Evolutionary conservation across 2,113 vertebrate species (phyloP).

Genomic region (Mellivora capensis): DNA sequence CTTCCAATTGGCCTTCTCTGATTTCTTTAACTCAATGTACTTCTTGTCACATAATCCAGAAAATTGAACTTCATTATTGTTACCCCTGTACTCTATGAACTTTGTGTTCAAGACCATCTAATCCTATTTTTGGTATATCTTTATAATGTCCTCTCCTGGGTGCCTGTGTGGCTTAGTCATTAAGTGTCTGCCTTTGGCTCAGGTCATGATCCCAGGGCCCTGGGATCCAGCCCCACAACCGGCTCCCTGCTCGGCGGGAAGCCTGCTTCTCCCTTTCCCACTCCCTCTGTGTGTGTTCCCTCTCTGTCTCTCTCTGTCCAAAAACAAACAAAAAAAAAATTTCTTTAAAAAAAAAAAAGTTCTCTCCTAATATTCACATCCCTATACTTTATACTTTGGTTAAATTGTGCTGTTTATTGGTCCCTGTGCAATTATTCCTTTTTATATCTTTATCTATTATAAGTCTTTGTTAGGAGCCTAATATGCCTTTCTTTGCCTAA

Average conservation of each 20-base stretch:
- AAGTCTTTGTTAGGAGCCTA: background rate
- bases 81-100: background rate
- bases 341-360: too few species aligned
- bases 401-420: background rate
- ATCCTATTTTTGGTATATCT: background rate
- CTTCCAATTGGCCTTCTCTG: background rate
- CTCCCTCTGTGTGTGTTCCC: too few species aligned
- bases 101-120: background rate
- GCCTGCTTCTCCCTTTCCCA: too few species aligned
- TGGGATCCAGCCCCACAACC: rapidly evolving
- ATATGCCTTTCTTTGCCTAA: background rate
- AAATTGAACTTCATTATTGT: background rate
- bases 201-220: too few species aligned
- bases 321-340: too few species aligned
- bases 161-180: too few species aligned
- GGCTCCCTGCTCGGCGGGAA: too few species aligned
- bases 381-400: background rate
- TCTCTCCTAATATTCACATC: background rate
- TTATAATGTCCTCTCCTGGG: too few species aligned
- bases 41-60: background rate
- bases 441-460: background rate
- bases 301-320: too few species aligned
- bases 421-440: background rate
- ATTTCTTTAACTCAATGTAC: background rate
- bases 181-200: too few species aligned